Evolutionary conservation across 2,888 invertebrate species (phyloP), one percentile per base, ranked within the genome.

Genomic region (Deilephila porcellus): DNA sequence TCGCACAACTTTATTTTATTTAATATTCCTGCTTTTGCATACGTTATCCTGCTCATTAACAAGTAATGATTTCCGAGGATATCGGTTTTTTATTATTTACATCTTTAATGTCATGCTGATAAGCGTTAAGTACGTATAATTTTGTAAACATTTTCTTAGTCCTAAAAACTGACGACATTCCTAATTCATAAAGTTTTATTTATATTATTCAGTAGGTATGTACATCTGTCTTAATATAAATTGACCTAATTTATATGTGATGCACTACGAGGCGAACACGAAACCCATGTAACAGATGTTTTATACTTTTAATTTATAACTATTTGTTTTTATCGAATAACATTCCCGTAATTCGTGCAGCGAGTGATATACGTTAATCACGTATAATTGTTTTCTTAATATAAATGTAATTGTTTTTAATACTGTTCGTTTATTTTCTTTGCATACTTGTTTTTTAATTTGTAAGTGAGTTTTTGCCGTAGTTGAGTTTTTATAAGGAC

Each of bases 361-460:
- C 52, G 1, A 52, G 17, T 67, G 20, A 52, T 45, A 20, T 67
- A 67, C 52, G 45, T 67, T 67, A 67, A 52, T 67, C 67, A 67
- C 67, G 11, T 67, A 5, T 67, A 25, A 52, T 67, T 67, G 52
- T 67, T 67, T 67, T 25, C 67, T 67, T 67, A 29, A 45, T 20
- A 20, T 67, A 67, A 67, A 67, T 52, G 52, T 67, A 67, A 67
- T 67, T 67, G 20, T 67, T 67, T 63, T 67, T 67, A 67, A 67
- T 67, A n/a, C 64, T 64, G 67, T 17, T 25, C 52, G 52, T 67
- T 67, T 52, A 25, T 67, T 67, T 67, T 67, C 52, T 67, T 52
- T 45, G 64, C 45, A 20, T 67, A 67, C 19, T n/a, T 56, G n/a
- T 67, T 67, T 52, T 25, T 20, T 20, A 52, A 45, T 14, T 25